Evolutionary conservation across 2,113 vertebrate genomes (phyloP).

Genomic region (Numenius arquata): DNA sequence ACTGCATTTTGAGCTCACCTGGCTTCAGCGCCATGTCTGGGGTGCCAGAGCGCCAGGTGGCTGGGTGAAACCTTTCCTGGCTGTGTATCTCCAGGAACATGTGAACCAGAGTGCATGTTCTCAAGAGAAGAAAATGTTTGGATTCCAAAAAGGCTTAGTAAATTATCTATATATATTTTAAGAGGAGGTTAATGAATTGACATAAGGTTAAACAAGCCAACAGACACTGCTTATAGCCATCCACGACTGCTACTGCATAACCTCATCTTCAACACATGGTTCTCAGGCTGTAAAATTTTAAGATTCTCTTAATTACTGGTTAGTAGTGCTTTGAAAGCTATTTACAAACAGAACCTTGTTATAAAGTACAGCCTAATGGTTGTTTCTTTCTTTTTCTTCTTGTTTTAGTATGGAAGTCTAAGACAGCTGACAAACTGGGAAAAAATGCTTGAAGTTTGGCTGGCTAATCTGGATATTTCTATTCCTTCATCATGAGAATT

Average conservation of each 20-base stretch:
- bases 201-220: not conserved
- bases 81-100: not conserved
- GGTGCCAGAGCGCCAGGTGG: not conserved
- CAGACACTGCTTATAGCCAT: not conserved
- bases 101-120: not conserved
- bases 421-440: not conserved
- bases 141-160: not conserved
- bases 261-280: not conserved
- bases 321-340: not conserved
- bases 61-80: not conserved
- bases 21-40: not conserved
- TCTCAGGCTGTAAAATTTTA: not conserved
- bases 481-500: not conserved
- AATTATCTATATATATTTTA: not conserved
- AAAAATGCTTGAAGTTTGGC: not conserved
- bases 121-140: not conserved
- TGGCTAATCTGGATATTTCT: not conserved
- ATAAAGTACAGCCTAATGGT: not conserved
- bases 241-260: not conserved
- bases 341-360: not conserved
- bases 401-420: not conserved
- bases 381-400: not conserved
- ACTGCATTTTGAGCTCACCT: not conserved
- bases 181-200: not conserved
- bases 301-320: not conserved